These are phyloP conservation scores for Tragelaphus buxtoni DNA, from an alignment of 2,113 vertebrate species.

Conservation along the genomic window DNA sequence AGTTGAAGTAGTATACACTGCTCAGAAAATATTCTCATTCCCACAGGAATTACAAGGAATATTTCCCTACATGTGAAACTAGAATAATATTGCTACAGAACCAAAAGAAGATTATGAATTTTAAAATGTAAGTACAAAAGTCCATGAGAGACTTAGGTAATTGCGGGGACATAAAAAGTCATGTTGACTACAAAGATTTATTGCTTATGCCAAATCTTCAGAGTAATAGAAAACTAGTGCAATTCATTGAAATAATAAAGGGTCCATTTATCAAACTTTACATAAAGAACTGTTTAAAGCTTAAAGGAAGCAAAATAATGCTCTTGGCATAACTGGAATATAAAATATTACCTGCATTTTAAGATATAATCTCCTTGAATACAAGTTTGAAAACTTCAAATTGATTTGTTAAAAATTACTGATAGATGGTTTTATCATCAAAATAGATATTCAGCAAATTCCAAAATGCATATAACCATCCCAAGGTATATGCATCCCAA, in stretches of 20 bases:
- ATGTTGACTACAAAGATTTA: slow-evolving; percentile 32
- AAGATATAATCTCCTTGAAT: not conserved
- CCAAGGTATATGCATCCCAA: not conserved
- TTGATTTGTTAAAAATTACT: not conserved
- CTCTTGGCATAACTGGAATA: not conserved
- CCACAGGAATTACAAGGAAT: not conserved
- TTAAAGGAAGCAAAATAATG: not conserved
- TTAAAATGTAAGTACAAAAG: slow-evolving; percentile 28
- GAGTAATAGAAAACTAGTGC: slow-evolving; percentile 16
- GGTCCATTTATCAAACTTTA: not conserved
- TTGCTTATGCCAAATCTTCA: slow-evolving; percentile 32
- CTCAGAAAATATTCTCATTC: not conserved
- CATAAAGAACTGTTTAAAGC: not conserved
- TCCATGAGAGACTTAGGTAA: slow-evolving; percentile 38
- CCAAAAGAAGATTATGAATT: slow-evolving; percentile 1
- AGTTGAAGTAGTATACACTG: not conserved
- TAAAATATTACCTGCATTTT: slow-evolving; percentile 19
- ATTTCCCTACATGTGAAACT: not conserved
- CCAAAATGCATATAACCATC: not conserved
- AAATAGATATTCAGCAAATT: slow-evolving; percentile 5
- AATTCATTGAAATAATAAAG: slow-evolving; percentile 31
- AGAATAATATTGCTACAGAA: not conserved
- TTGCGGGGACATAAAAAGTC: slow-evolving; percentile 8
- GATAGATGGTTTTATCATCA: not conserved
- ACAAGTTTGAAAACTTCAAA: not conserved